Evolutionary conservation across 2,113 vertebrate species (phyloP).

Genomic region (Melanerpes formicivorus): DNA sequence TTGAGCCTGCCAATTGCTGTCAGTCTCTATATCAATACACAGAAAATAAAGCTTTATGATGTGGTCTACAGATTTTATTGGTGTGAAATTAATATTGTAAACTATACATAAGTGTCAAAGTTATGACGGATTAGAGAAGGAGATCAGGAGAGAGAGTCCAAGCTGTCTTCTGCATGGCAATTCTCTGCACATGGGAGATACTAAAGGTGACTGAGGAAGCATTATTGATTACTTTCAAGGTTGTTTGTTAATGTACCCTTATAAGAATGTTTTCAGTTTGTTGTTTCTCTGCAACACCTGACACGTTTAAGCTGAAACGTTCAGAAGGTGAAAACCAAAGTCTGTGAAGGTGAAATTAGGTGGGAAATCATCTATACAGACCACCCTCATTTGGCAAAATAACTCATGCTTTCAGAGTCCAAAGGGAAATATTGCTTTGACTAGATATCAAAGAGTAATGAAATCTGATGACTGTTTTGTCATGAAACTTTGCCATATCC

Average conservation of each 20-base stretch:
- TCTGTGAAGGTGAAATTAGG: background rate
- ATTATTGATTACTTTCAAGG: slow-evolving; percentile 13
- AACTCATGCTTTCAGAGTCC: background rate
- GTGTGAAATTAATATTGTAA: background rate
- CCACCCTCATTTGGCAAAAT: background rate
- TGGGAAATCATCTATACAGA: background rate
- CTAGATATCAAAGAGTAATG: background rate
- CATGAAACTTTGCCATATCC: background rate
- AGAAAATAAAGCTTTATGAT: slow-evolving; percentile 2
- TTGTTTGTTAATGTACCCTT: background rate
- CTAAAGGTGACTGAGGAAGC: background rate
- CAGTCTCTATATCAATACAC: background rate
- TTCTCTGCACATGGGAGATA: background rate
- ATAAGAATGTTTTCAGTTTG: background rate
- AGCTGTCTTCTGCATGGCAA: background rate
- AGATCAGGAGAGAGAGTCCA: background rate
- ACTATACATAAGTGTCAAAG: background rate
- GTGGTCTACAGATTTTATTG: background rate
- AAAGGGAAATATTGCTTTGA: background rate
- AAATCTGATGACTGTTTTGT: background rate
- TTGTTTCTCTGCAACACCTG: background rate
- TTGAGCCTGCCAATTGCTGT: background rate
- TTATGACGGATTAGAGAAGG: background rate
- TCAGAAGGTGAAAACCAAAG: background rate
- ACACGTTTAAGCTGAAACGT: background rate